Percentiles rank a stretch among this genome's conserved stretches.
phyloP scores from a whole-genome alignment of 2,888 invertebrate genomes.

The Metopia argyrocephala region DNA sequence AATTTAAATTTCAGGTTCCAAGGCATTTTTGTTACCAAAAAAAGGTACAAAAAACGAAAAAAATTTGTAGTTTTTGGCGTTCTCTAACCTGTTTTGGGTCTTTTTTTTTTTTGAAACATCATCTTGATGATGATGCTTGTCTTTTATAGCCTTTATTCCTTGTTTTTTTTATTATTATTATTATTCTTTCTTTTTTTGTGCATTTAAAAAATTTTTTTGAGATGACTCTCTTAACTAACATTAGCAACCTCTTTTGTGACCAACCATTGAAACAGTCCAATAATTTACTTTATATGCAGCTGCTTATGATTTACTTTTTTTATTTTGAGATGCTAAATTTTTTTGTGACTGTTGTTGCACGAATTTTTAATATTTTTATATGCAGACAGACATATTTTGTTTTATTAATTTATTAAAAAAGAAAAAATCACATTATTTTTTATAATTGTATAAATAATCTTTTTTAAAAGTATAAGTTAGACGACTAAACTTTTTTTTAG shows the following conservation, averaged over 20 bases:
- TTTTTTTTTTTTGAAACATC: constrained; percentile 58
- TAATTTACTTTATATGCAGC: constrained; percentile 50
- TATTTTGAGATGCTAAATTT: constrained; percentile 27
- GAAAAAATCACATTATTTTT: too few relatives aligned
- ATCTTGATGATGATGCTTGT: constrained; percentile 43
- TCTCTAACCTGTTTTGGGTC: constrained; percentile 52
- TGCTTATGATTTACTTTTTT: constrained; percentile 43
- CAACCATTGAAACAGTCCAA: constrained; percentile 24
- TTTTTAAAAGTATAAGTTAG: too few relatives aligned
- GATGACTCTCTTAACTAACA: constrained; percentile 51
- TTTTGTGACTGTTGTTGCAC: constrained; percentile 53
- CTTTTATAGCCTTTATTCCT: too few relatives aligned
- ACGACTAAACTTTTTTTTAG: too few relatives aligned
- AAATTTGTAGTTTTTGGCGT: neutral
- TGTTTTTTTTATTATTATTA: neutral
- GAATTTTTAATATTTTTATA: constrained; percentile 45
- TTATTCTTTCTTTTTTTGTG: neutral
- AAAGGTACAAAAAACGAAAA: constrained; percentile 26
- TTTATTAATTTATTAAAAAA: neutral
- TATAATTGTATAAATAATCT: too few relatives aligned
- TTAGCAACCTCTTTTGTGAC: neutral
- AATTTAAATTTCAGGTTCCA: constrained; percentile 44
- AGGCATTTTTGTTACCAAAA: constrained; percentile 5
- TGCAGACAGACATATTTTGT: constrained; percentile 29
- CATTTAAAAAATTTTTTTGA: constrained; percentile 4